A percentile compares a stretch with the other conserved stretches of the same genome.
Evolutionary conservation across 2,113 vertebrate genomes (phyloP).

Genomic region (Urocolius indicus): DNA sequence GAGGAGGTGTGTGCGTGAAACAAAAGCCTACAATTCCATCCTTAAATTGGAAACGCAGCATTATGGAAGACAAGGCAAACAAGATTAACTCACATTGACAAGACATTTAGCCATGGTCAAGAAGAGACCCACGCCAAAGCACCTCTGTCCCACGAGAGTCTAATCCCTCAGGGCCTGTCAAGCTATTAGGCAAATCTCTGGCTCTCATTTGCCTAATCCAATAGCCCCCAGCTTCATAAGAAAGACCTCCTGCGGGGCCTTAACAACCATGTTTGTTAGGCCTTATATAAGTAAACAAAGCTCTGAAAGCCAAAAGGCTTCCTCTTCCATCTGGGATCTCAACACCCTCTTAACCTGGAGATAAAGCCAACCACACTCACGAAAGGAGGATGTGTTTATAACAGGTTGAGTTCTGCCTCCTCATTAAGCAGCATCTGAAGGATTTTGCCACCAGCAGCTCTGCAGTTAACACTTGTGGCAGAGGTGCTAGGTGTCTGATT

Average conservation of each 20-base stretch:
- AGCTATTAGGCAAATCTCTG: constrained; percentile 74
- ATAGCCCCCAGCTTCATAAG: constrained; percentile 74
- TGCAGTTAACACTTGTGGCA: background rate
- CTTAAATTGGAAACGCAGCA: constrained; percentile 47
- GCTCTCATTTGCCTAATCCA: constrained; percentile 87
- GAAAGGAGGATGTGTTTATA: background rate
- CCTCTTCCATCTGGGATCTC: constrained; percentile 57
- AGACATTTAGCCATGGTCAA: constrained; percentile 78
- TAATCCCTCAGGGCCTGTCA: constrained; percentile 85
- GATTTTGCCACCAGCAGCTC: background rate
- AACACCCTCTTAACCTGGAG: constrained; percentile 18
- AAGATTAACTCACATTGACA: constrained; percentile 83
- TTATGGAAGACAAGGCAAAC: constrained; percentile 80
- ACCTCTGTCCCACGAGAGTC: constrained; percentile 71
- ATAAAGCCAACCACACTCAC: background rate
- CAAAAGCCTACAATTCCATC: constrained; percentile 21
- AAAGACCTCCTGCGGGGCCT: constrained; percentile 75
- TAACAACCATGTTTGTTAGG: constrained; percentile 79
- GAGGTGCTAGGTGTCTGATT: background rate
- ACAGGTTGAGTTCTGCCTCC: constrained; percentile 12
- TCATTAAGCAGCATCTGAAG: background rate
- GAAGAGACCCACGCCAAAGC: constrained; percentile 45
- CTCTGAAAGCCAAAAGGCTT: constrained; percentile 64
- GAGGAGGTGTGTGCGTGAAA: background rate
- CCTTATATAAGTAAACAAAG: constrained; percentile 87